Base-by-base conservation (phyloP, 2,888 invertebrate species). In the Luffia ferchaultella region DNA sequence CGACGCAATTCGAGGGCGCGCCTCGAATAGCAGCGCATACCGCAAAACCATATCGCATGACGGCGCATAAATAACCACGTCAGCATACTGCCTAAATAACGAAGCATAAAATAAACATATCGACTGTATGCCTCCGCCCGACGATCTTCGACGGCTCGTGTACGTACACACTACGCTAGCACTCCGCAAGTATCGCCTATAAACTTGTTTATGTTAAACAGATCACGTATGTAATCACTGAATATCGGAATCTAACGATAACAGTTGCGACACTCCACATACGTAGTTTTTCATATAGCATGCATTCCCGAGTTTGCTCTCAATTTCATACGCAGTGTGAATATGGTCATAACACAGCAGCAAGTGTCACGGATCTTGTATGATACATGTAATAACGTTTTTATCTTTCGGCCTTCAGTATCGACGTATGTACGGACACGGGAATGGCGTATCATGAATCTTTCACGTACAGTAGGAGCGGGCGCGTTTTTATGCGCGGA, bases 401-500 rank as follows among this genome's bases (percentile, higher is more conserved):
- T 49, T 43, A 42, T 49, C 43, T 49, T 42, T 49, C n/a, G 49
- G 19, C 42, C 41, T 43, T 20, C 43, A 20, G 49, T 19, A 43
- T 40, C 42, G 49, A 49, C 60, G 50, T 64, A 54, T 59, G 64
- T 57, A 64, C 65, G 54, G 53, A 49, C 59, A 55, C 54, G 56
- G 5, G 30, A 55, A 56, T 58, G 59, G 52, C 57, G 57, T 66
- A 63, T 71, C 73, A 74, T 76, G 73, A 74, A 76, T 76, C 70
- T 73, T 75, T 71, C 70, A 75, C 70, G 65, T 68, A 59, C 53
- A 55, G 57, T 60, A 30, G 30, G 30, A 57, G 42, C 57, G 59
- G 57, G 60, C 65, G 58, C 63, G 64, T 72, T 75, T 77, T 78
- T 76, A 78, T 65, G 70, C 64, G 56, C 52, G 62, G 64, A 59